A percentile compares a stretch with the other conserved stretches of the same genome.
Conservation (phyloP, 2,888 invertebrate species). For the Eupithecia abbreviata region DNA sequence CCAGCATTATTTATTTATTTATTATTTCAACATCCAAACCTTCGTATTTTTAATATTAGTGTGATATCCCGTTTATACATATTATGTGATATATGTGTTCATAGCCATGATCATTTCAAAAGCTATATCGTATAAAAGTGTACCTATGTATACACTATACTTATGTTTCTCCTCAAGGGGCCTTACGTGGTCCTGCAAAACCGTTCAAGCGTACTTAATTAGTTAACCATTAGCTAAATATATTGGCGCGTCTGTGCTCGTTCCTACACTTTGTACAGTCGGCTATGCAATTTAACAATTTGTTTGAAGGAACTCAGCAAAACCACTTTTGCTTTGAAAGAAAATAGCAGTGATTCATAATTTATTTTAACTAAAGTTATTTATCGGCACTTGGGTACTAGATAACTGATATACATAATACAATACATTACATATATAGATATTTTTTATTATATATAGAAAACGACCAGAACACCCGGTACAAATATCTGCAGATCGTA, state of each 20-base stretch:
- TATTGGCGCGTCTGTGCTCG: conserved; percentile 54
- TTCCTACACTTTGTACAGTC: conserved; percentile 16
- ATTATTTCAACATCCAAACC: too few species aligned
- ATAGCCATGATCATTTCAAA: neutral
- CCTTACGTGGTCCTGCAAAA: conserved; percentile 70
- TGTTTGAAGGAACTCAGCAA: neutral
- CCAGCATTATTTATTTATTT: too few species aligned
- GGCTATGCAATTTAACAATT: conserved; percentile 22
- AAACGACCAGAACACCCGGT: too few species aligned
- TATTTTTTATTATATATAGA: too few species aligned
- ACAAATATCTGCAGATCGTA: too few species aligned
- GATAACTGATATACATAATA: too few species aligned
- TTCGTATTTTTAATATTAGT: too few species aligned
- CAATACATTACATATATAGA: too few species aligned
- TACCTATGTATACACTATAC: conserved; percentile 16
- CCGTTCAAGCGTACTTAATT: conserved; percentile 68
- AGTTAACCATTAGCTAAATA: conserved; percentile 77
- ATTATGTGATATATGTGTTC: neutral
- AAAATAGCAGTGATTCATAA: neutral
- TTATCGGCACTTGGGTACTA: neutral
- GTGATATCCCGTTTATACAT: too few species aligned
- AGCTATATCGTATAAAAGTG: conserved; percentile 26
- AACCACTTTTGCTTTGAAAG: neutral
- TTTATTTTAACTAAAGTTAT: neutral
- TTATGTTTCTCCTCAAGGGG: conserved; percentile 61